phyloP scores from a whole-genome alignment of 2,797 vertebrate genomes.

The Rhinoraja longicauda region DNA sequence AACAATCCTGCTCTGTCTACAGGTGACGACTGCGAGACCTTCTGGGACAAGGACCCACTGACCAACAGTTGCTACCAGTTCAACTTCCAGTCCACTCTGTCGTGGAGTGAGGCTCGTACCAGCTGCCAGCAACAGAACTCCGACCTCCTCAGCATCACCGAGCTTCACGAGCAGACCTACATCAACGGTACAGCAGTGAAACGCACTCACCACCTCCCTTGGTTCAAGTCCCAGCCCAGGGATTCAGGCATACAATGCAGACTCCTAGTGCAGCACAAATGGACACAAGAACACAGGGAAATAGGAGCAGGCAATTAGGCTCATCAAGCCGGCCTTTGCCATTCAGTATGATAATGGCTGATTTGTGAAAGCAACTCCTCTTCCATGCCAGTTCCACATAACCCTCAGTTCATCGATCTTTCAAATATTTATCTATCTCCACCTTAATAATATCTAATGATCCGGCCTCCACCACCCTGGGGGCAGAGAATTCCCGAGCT shows the following conservation, averaged over 20 bases:
- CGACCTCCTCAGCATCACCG: slow-evolving; percentile 88
- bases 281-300: not conserved
- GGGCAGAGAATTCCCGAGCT: no score
- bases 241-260: not conserved
- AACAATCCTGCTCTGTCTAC: slow-evolving; percentile 13
- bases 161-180: slow-evolving; percentile 93
- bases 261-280: not conserved
- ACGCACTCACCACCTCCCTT: not conserved
- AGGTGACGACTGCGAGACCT: slow-evolving; percentile 86
- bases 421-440: no score
- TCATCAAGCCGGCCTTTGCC: no score
- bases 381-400: no score
- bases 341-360: no score
- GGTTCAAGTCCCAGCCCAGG: not conserved
- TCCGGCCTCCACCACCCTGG: no score
- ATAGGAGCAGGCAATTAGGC: no score
- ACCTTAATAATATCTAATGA: no score
- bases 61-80: slow-evolving; percentile 98
- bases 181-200: slow-evolving; percentile 73
- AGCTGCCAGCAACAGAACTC: slow-evolving; percentile 93
- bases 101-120: slow-evolving; percentile 86
- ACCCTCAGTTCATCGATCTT: no score
- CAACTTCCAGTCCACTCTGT: slow-evolving; percentile 88
- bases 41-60: slow-evolving; percentile 90
- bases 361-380: no score